A percentile compares a stretch with the other conserved stretches of the same genome.
Evolutionary conservation across 1,140 invertebrate species (phyloP).

Genomic region (Pachypeltis micranthus): DNA sequence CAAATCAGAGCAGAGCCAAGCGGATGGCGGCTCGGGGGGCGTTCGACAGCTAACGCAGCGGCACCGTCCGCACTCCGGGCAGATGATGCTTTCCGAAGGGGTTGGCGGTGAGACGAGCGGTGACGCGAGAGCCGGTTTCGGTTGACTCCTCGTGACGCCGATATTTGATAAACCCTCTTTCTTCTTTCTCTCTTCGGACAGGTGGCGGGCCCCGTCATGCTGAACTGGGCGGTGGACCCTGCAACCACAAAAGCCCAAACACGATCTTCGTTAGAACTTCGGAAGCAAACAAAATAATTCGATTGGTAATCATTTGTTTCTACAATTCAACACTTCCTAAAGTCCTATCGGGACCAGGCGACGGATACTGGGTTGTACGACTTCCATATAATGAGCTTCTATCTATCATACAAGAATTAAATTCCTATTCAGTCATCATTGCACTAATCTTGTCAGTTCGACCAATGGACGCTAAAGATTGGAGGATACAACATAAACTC

Average conservation of each 20-base stretch:
- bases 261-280: background rate
- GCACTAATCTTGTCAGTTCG: no score
- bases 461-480: no score
- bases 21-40: conserved; percentile 66
- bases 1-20: conserved; percentile 76
- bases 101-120: background rate
- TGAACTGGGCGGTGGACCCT: background rate
- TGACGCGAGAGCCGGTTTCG: background rate
- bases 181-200: background rate
- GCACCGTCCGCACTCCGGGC: conserved; percentile 71
- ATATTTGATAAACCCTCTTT: background rate
- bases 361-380: no score
- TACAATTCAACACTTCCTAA: no score
- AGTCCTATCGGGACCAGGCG: no score
- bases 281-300: no score
- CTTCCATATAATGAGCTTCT: no score
- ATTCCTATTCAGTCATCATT: no score
- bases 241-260: background rate
- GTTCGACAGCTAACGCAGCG: conserved; percentile 75
- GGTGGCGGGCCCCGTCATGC: background rate
- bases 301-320: no score
- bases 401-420: no score
- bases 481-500: no score
- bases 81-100: conserved; percentile 47
- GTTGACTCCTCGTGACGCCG: background rate